Evolutionary conservation across 2,797 vertebrate genomes (phyloP), one percentile per base, ranked within the genome.

Genomic region (Oophaga sylvatica): DNA sequence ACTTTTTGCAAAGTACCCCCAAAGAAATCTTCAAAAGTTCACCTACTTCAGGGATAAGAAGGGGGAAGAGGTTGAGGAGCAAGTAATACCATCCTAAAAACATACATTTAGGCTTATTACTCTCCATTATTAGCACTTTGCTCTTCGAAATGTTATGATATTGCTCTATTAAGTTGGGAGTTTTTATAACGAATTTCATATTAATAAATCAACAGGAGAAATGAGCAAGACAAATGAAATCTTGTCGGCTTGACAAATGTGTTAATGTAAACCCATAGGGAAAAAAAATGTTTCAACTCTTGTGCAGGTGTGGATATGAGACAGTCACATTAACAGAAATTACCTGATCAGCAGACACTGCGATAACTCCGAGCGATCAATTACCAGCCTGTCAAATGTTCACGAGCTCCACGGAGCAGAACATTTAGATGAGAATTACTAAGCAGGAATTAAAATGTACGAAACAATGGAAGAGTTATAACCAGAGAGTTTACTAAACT

Each of bases 311-410:
- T 67, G 35, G 45, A 79, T 31, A 68, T 73, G 70, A 57, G n/a
- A 57, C 20, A 22, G 35, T 20, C 17, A 8, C 76, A 76, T 75
- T 35, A 83, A 63, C 16, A 62, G 59, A 82, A 41, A 56, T 29
- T 19, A 76, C 45, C 80, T 77, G 71, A 57, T 65, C 45, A 57
- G 45, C 56, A 53, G 78, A 81, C 85, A 67, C 45, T 10, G n/a
- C 8, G 79, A 77, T 82, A 48, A 77, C 20, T 75, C 79, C 0
- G 0, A 57, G 68, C 35, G 68, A 94, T 90, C 92, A 91, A 93
- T 91, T 90, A 83, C 16, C 73, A 68, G 75, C 22, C 63, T 59
- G 77, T 59, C 85, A 80, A 45, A 84, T 15, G 70, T 20, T 45
- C 56, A 48, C 19, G 80, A 67, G 41, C 20, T 26, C 73, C 78